Base-by-base conservation (phyloP, 2,113 vertebrate genomes). In the Orycteropus afer region DNA sequence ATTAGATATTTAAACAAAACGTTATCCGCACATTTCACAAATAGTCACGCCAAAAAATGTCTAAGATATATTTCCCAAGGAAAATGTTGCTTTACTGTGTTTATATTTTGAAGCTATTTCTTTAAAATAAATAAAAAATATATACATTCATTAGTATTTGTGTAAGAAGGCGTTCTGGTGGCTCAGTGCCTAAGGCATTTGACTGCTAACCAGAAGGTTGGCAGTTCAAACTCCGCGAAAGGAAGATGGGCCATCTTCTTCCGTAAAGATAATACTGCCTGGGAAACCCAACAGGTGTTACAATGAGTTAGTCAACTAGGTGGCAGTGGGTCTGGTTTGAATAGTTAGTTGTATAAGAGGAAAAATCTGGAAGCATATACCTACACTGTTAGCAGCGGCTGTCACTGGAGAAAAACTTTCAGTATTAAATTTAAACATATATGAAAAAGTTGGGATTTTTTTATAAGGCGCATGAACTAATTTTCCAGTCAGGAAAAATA, bases 101-200 rank as follows among this genome's bases (percentile, higher is more conserved):
- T 47, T 65, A 32, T 8, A 53, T 8, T 18, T 53, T 53, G 86
- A 90, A 90, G 63, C 45, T 73, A 69, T 88, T 74, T 86, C 80
- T 96, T 92, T 83, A 59, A 90, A 96, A 95, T n/a, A n/a, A n/a
- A n/a, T n/a, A 51, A 23, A 84, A 78, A 89, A 87, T 25, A n/a
- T 78, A 80, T 49, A 76, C 61, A 80, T 37, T 25, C 34, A 45
- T 53, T 87, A 61, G 53, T 79, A 74, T 65, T 77, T 82, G 53
- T 92, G n/a, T 87, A 90, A 53, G n/a, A n/a, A n/a, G n/a, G n/a
- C n/a, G n/a, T n/a, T n/a, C n/a, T n/a, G n/a, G n/a, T n/a, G n/a
- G n/a, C n/a, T n/a, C n/a, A n/a, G n/a, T n/a, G n/a, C n/a, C n/a
- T n/a, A n/a, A n/a, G n/a, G n/a, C n/a, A n/a, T n/a, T n/a, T n/a